Percentiles rank a stretch among this genome's conserved stretches.
Evolutionary conservation across 2,888 invertebrate species (phyloP).

Genomic region (Lamellibrachia satsuma): DNA sequence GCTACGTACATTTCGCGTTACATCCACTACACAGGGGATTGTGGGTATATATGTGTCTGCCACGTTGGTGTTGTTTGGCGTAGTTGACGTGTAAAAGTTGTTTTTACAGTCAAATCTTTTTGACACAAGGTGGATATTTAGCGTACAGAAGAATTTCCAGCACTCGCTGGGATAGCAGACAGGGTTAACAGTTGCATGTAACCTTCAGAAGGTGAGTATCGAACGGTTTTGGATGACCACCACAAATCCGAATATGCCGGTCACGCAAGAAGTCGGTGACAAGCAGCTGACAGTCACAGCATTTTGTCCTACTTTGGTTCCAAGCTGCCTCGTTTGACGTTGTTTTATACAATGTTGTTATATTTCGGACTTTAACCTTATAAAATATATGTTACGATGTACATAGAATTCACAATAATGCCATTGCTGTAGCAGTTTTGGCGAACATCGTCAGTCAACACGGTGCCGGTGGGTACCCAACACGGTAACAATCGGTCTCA

Average conservation of each 20-base stretch:
- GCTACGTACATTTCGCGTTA: neutral
- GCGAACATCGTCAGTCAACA: neutral
- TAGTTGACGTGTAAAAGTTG: slow-evolving; percentile 6
- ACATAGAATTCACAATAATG: neutral
- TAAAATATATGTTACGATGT: neutral
- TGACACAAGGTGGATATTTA: neutral
- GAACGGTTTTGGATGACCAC: neutral
- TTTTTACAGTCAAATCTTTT: neutral
- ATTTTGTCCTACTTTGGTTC: slow-evolving; percentile 3
- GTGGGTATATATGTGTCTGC: neutral
- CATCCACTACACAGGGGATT: neutral
- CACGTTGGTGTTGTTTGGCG: slow-evolving; percentile 17
- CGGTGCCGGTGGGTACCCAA: no score
- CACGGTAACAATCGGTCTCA: no score
- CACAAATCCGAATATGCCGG: neutral
- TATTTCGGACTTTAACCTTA: neutral
- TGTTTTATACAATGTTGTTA: neutral
- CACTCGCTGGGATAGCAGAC: neutral
- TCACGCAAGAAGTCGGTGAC: neutral
- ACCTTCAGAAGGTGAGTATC: neutral
- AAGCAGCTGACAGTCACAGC: neutral
- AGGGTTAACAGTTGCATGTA: neutral
- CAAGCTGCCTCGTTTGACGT: neutral
- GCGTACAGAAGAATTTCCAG: neutral
- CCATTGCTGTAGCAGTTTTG: neutral